These are phyloP conservation scores for Amphipoea oculea DNA, from an alignment of 2,888 invertebrate genomes.

Conservation along the genomic window DNA sequence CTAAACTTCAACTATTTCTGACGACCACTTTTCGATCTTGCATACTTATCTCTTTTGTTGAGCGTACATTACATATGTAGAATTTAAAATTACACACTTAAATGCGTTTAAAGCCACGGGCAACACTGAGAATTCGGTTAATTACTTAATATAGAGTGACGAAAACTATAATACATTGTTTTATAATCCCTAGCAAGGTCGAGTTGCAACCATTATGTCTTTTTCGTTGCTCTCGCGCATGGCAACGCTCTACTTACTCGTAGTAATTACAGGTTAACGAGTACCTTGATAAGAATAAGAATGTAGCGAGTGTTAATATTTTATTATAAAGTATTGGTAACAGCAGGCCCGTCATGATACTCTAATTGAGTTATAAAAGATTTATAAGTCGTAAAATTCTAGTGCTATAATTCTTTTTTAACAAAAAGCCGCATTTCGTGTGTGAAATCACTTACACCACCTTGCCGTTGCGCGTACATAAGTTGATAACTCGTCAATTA, in stretches of 20 bases:
- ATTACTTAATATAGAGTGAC: constrained; percentile 53
- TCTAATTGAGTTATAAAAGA: constrained; percentile 23
- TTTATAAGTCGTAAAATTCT: constrained; percentile 34
- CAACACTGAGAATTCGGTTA: constrained; percentile 47
- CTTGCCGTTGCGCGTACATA: constrained; percentile 20
- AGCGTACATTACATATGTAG: background rate
- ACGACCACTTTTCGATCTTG: too few species aligned
- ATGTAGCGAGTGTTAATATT: constrained; percentile 68
- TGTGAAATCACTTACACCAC: constrained; percentile 33
- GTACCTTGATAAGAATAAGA: constrained; percentile 65
- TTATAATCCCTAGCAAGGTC: constrained; percentile 74
- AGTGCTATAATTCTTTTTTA: constrained; percentile 16
- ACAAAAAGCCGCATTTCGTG: constrained; percentile 28
- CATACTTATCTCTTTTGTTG: too few species aligned
- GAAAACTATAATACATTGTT: constrained; percentile 69
- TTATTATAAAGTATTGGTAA: constrained; percentile 60
- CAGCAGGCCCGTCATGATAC: constrained; percentile 18
- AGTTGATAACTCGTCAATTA: constrained; percentile 26
- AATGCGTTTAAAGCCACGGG: constrained; percentile 14
- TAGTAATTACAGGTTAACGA: constrained; percentile 73
- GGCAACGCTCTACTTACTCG: constrained; percentile 79
- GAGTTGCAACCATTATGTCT: constrained; percentile 71
- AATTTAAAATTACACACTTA: constrained; percentile 30
- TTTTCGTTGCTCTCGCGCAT: constrained; percentile 70
- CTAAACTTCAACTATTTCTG: too few species aligned